Base-by-base conservation (phyloP, 2,888 invertebrate genomes). In the Erebia aethiops region DNA sequence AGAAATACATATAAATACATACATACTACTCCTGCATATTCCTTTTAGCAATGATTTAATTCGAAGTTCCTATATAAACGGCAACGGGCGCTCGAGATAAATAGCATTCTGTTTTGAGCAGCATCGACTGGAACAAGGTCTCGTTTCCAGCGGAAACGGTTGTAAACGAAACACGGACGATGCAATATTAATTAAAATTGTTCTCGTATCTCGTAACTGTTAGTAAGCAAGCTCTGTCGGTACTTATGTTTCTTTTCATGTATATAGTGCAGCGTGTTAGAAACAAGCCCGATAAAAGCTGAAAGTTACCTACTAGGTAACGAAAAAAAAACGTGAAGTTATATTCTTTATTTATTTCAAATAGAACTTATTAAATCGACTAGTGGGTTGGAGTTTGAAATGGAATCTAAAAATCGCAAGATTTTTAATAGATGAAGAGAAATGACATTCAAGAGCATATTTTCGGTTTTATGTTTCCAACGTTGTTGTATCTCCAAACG, bases 141-240 rank as follows among this genome's bases (percentile, higher is more conserved):
- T 72, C 70, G 64, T 71, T 69, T 69, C 66, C 68, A 71, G 70
- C 72, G 76, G 72, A 75, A 74, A 74, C 74, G 72, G 76, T 75
- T 76, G 74, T 54, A 52, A 60, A 65, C n/a, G 67, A 49, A 35
- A 64, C 54, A 67, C 58, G 41, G 51, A 65, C 57, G 65, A 65
- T 43, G 72, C 57, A 79, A 81, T 78, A 83, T 83, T 84, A 84
- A 86, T 86, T 84, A 84, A 86, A 84, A 81, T 80, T 80, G 81
- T 79, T 78, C 75, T 70, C 67, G 64, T 72, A 73, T 70, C 67
- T 71, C 71, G 62, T 54, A 67, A 67, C 66, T 66, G 61, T 66
- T 62, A 62, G 62, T 62, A 62, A 64, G 64, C 64, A 54, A 54
- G 64, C 51, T 16, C 52, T 54, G 62, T 14, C 14, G 46, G 18